A percentile compares a stretch with the other conserved stretches of the same genome.
Conservation (phyloP, 1,140 invertebrate species). For the Arion vulgaris region DNA sequence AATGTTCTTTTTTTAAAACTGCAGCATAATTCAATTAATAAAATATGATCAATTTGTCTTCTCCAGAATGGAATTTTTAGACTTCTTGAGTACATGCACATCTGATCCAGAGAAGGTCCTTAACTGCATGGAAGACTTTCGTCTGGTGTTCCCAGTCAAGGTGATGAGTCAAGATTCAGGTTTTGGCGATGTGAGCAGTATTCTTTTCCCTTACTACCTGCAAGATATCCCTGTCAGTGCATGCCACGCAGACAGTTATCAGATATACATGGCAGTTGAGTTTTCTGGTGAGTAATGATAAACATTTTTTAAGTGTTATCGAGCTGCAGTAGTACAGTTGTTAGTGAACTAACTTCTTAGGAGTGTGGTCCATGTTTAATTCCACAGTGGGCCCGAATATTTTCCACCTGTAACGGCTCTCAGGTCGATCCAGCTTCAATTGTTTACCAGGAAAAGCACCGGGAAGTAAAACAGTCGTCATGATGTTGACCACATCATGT, state of each 20-base stretch:
- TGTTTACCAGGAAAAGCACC: no score
- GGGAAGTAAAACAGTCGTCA: no score
- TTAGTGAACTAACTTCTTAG: no score
- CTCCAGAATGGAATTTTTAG: not conserved
- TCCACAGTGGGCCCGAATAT: no score
- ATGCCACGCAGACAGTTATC: not conserved
- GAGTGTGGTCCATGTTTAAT: no score
- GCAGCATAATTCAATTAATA: not conserved
- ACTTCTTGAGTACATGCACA: not conserved
- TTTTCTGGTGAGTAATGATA: constrained; percentile 9
- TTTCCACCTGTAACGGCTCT: no score
- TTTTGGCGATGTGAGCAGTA: not conserved
- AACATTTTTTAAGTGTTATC: no score
- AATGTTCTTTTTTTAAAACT: no score
- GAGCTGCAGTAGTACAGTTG: no score
- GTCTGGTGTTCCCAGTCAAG: not conserved
- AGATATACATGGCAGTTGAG: not conserved
- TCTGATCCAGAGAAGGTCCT: not conserved
- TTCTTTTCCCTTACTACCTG: not conserved
- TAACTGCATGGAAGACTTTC: not conserved
- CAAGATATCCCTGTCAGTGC: not conserved
- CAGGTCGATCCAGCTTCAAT: no score
- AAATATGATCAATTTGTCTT: not conserved
- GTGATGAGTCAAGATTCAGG: not conserved
- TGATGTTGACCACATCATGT: no score